Percentiles rank a stretch among this genome's conserved stretches.
Evolutionary conservation across 1,140 invertebrate genomes (phyloP).

Genomic region (Papilio machaon): DNA sequence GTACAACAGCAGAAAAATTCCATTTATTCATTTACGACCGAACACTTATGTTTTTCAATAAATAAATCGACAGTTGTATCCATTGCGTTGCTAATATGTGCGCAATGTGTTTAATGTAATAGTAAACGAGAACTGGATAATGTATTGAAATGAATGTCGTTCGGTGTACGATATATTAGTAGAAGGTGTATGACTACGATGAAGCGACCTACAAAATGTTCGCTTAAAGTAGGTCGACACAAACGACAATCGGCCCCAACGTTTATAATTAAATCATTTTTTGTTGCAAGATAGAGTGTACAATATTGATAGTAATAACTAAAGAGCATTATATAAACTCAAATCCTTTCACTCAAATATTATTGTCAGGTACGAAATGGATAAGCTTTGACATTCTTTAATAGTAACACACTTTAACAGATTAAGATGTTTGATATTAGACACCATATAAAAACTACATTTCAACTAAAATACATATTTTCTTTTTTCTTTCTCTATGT

Average conservation of each 20-base stretch:
- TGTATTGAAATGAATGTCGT: slow-evolving; percentile 34
- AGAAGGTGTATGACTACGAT: slow-evolving; percentile 56
- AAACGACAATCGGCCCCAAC: slow-evolving; percentile 46
- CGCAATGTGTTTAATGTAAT: slow-evolving; percentile 35
- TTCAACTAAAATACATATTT: too few species aligned
- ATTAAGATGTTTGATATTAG: background rate
- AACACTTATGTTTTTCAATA: background rate
- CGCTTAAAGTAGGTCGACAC: slow-evolving; percentile 62
- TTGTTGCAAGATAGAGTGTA: slow-evolving; percentile 27
- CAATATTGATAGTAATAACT: background rate
- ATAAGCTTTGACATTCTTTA: background rate
- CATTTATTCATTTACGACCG: slow-evolving; percentile 13
- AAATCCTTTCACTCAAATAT: background rate
- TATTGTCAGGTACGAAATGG: background rate
- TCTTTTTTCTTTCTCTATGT: too few species aligned
- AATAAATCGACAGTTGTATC: slow-evolving; percentile 41
- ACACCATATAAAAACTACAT: too few species aligned
- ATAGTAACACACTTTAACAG: background rate
- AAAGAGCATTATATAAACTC: background rate
- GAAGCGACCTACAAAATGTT: slow-evolving; percentile 62
- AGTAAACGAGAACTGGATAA: slow-evolving; percentile 43
- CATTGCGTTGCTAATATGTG: slow-evolving; percentile 48
- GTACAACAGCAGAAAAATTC: slow-evolving; percentile 44
- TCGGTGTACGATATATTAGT: slow-evolving; percentile 47
- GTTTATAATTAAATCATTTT: slow-evolving; percentile 52